Evolutionary conservation across 2,113 vertebrate species (phyloP).

Genomic region (Oxygymnocypris stewartii): DNA sequence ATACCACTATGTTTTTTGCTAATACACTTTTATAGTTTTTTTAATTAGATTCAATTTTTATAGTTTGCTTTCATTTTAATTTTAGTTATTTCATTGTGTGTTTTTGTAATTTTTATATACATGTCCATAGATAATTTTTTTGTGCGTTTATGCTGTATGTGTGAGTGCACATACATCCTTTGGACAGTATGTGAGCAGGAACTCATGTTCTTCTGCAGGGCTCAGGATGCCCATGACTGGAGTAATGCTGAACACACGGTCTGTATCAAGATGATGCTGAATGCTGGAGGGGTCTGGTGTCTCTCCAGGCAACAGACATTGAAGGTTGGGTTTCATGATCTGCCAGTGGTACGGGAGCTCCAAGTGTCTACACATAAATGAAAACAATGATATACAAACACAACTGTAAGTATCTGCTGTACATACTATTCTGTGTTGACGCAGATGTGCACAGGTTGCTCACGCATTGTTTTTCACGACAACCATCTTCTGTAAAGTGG

Average conservation of each 20-base stretch:
- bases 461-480: constrained; percentile 85
- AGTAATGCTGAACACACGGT: constrained; percentile 79
- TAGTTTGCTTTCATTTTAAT: too few species aligned
- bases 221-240: constrained; percentile 77
- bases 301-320: constrained; percentile 67
- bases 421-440: background rate
- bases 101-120: background rate
- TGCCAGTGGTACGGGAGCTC: constrained; percentile 90
- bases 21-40: background rate
- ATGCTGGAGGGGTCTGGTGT: constrained; percentile 57
- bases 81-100: background rate
- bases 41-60: background rate
- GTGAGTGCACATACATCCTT: constrained; percentile 74
- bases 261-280: constrained; percentile 68
- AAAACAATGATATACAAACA: background rate
- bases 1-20: background rate
- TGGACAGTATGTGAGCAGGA: constrained; percentile 83
- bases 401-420: background rate
- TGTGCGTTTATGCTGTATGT: constrained; percentile 8
- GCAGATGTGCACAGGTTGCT: constrained; percentile 39
- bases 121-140: background rate
- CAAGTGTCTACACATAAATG: constrained; percentile 73
- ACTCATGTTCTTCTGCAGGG: constrained; percentile 77
- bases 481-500: constrained; percentile 71
- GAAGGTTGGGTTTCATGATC: constrained; percentile 82